Conservation (phyloP, 1,140 invertebrate genomes). For the Protaetia brevitarsis region DNA sequence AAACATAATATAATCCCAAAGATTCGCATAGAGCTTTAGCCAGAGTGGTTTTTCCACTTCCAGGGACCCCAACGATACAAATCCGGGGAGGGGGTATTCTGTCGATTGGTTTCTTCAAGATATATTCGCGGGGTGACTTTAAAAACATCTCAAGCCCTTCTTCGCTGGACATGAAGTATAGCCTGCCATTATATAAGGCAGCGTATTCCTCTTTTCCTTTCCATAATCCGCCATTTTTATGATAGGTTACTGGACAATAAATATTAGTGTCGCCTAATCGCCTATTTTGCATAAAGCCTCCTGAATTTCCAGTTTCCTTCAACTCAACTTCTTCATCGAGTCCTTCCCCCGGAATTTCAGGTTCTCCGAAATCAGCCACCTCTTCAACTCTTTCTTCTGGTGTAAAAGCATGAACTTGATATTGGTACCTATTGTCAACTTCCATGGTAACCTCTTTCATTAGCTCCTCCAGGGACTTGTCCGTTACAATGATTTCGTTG, state of each 20-base stretch:
- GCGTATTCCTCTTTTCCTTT: conserved; percentile 55
- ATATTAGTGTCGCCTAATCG: conserved; percentile 54
- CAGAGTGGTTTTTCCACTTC: conserved; percentile 54
- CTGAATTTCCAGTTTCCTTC: conserved; percentile 24
- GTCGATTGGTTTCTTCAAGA: conserved; percentile 48
- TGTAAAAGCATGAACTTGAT: conserved; percentile 34
- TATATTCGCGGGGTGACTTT: conserved; percentile 48
- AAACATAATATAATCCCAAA: conserved; percentile 53
- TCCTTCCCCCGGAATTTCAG: conserved; percentile 35
- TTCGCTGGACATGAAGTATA: conserved; percentile 52
- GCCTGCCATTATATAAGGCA: conserved; percentile 51
- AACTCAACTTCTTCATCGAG: conserved; percentile 41
- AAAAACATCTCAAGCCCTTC: conserved; percentile 50
- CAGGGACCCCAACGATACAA: conserved; percentile 54
- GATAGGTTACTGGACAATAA: conserved; percentile 56
- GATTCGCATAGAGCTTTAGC: conserved; percentile 52
- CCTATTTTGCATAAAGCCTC: conserved; percentile 46
- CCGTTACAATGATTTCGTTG: conserved; percentile 36
- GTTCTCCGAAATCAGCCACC: conserved; percentile 35
- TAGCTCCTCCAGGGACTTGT: conserved; percentile 37
- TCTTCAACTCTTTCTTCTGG: conserved; percentile 31
- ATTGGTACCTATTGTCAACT: conserved; percentile 37
- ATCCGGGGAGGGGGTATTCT: conserved; percentile 52
- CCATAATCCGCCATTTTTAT: conserved; percentile 54
- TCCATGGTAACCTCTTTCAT: conserved; percentile 38